Base-by-base conservation (phyloP, 2,888 invertebrate species). In the Leptodirus hochenwartii region DNA sequence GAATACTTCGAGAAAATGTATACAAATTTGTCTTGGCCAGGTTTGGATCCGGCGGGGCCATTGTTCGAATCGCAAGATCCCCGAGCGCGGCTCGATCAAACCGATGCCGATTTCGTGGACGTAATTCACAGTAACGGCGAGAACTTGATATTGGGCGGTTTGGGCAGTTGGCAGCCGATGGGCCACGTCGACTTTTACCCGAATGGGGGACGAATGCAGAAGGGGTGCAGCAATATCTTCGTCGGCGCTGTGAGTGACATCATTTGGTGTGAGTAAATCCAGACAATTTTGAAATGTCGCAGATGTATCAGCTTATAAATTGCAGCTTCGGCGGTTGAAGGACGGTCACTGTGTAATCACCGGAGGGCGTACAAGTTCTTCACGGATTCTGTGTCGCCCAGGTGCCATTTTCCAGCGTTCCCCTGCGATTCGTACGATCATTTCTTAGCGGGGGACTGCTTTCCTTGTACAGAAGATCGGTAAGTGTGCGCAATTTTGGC, bases 91-190 rank as follows among this genome's bases (percentile, higher is more conserved):
- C 56, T 90, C 30, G 90, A 90, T 51, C 74, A 75, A 36, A 66
- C 65, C 0, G 90, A 90, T 50, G 90, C 90, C 0, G 66, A 69
- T 32, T 88, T 87, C 49, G 88, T 90, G 2, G 88, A 90, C 50
- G 88, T 90, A 2, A 87, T 90, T 38, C 90, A 90, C 52, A 85
- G 85, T 29, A 90, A 90, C 50, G 90, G 88, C 0, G 88, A 90
- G 51, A 85, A 84, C 37, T 60, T 90, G n/a, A 77, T 90, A 34
- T 61, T 87, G 36, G 88, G 88, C 2, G 90, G 90, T 0, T 56
- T 84, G 13, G 56, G 57, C 4, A 82, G 85, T 0, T 88, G 85
- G 59, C 85, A 88, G 50, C 81, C 85, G 1, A 77, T 90, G 65
- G 90, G 90, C 0, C 80, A 88, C 49, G 87, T 88, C 1, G 88